A percentile compares a stretch with the other conserved stretches of the same genome.
phyloP scores from a whole-genome alignment of 1,140 invertebrate genomes.

The Drosophila novamexicana region DNA sequence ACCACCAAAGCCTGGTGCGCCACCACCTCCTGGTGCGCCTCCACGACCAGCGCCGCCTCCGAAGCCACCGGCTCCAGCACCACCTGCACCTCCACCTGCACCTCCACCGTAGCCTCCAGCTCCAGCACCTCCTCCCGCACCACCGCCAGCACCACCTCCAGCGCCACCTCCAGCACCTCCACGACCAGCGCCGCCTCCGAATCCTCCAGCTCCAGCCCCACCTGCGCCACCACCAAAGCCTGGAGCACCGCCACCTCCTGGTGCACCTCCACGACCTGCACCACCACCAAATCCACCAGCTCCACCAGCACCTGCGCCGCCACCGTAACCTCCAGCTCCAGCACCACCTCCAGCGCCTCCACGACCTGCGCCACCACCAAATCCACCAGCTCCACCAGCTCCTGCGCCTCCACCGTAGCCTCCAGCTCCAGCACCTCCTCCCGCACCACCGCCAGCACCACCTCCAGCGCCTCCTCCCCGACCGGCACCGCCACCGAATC shows the following conservation, averaged over 20 bases:
- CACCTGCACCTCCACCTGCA: slow-evolving; percentile 33
- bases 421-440: slow-evolving; percentile 60
- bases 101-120: slow-evolving; percentile 82
- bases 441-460: slow-evolving; percentile 58
- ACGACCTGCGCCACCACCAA: slow-evolving; percentile 64
- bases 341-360: slow-evolving; percentile 44
- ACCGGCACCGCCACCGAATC: slow-evolving; percentile 19
- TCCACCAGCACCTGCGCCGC: slow-evolving; percentile 79
- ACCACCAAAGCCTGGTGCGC: slow-evolving; percentile 17
- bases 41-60: slow-evolving; percentile 40
- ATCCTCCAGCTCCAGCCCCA: slow-evolving; percentile 71
- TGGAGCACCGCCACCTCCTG: slow-evolving; percentile 82
- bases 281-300: slow-evolving; percentile 79
- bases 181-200: slow-evolving; percentile 4
- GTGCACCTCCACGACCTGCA: slow-evolving; percentile 71
- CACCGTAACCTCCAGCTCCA: slow-evolving; percentile 68
- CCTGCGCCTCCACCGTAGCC: slow-evolving; percentile 76
- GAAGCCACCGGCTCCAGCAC: slow-evolving; percentile 52
- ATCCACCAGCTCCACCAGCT: slow-evolving; percentile 78
- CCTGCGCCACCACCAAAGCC: slow-evolving; percentile 84
- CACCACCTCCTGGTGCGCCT: slow-evolving; percentile 63
- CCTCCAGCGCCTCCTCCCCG: slow-evolving; percentile 41
- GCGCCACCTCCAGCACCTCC: slow-evolving; percentile 15
- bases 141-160: slow-evolving; percentile 36
- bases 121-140: slow-evolving; percentile 75